Evolutionary conservation across 2,888 invertebrate species (phyloP).

Genomic region (Chrysomela aeneicollis): DNA sequence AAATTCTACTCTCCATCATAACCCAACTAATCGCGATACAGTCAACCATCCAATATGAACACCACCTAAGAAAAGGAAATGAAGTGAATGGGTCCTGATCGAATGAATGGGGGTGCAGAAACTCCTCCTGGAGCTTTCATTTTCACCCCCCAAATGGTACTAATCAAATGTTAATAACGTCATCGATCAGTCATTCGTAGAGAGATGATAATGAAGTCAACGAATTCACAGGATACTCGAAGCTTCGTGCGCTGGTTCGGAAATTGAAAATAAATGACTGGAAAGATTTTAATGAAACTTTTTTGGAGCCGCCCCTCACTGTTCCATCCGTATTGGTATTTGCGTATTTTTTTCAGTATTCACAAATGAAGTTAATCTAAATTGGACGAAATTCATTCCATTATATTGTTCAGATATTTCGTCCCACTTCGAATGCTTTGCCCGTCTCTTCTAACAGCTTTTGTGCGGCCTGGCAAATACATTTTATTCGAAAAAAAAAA

Average conservation of each 20-base stretch:
- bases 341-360: conserved; percentile 58
- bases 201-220: conserved; percentile 38
- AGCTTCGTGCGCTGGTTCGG: conserved; percentile 37
- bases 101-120: conserved; percentile 3
- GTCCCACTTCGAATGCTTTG: conserved; percentile 41
- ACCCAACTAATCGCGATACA: too few relatives aligned
- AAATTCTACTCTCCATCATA: too few relatives aligned
- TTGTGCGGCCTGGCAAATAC: conserved; percentile 23
- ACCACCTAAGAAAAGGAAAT: conserved; percentile 37
- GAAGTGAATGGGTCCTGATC: conserved; percentile 34
- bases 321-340: conserved; percentile 52
- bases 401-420: conserved; percentile 52
- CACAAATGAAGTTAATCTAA: conserved; percentile 61
- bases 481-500: conserved; percentile 27
- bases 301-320: conserved; percentile 38
- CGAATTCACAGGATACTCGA: conserved; percentile 33
- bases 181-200: conserved; percentile 29
- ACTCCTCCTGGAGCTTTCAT: conserved; percentile 17
- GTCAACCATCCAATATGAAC: too few relatives aligned
- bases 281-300: conserved; percentile 62
- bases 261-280: conserved; percentile 57
- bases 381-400: conserved; percentile 62
- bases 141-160: conserved; percentile 29
- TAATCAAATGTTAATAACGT: conserved; percentile 46
- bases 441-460: conserved; percentile 31